Conservation (phyloP, 2,888 invertebrate species). For the Tholera decimalis region DNA sequence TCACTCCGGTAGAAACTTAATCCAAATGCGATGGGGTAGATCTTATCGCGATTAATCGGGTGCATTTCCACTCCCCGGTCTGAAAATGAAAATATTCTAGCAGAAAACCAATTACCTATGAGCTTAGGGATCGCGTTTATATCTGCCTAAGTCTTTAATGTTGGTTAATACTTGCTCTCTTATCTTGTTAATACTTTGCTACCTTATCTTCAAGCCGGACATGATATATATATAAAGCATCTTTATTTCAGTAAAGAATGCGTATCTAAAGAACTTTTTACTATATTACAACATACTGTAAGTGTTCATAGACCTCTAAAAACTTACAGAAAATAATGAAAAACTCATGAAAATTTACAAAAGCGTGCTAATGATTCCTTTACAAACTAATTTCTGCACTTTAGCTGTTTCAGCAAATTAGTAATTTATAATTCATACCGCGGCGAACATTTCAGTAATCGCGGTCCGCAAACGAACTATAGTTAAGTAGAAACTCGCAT, state of each 20-base stretch:
- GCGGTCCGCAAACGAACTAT: conserved; percentile 75
- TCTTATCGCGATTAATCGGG: conserved; percentile 50
- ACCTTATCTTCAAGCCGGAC: background rate
- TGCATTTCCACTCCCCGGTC: conserved; percentile 40
- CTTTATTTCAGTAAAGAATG: background rate
- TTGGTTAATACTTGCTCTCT: background rate
- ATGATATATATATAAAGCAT: background rate
- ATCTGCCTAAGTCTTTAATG: background rate
- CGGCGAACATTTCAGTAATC: conserved; percentile 56
- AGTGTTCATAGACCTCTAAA: conserved; percentile 10
- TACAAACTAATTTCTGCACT: conserved; percentile 56
- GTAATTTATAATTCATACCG: conserved; percentile 75
- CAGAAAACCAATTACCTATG: conserved; percentile 49
- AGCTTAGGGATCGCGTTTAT: conserved; percentile 26
- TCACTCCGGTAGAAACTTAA: conserved; percentile 48
- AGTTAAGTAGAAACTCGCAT: conserved; percentile 86
- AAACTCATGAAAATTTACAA: conserved; percentile 21
- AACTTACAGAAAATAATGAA: conserved; percentile 25
- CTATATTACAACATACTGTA: conserved; percentile 1
- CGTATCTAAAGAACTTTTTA: conserved; percentile 1
- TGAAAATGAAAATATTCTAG: conserved; percentile 44
- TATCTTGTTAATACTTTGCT: too few species aligned
- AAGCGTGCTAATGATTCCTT: conserved; percentile 52
- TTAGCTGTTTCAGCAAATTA: conserved; percentile 68
- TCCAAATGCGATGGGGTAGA: conserved; percentile 55